These are phyloP conservation scores for Aricia agestis DNA, from an alignment of 1,140 invertebrate species.

Conservation along the genomic window DNA sequence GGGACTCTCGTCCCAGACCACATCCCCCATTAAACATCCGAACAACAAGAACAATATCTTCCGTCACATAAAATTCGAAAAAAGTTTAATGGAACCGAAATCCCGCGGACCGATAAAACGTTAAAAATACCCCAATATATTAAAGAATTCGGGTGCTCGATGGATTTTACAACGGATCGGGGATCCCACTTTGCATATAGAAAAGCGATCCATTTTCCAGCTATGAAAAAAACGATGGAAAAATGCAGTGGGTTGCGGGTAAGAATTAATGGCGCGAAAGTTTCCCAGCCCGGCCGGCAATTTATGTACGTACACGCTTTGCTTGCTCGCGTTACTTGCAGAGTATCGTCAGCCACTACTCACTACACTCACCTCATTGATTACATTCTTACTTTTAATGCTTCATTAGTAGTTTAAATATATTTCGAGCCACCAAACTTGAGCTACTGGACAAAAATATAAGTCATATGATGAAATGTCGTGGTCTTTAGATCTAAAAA, in stretches of 20 bases:
- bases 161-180: slow-evolving; percentile 49
- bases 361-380: background rate
- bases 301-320: slow-evolving; percentile 45
- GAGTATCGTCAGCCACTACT: background rate
- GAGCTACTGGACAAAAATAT: no score
- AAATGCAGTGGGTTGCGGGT: slow-evolving; percentile 54
- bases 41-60: slow-evolving; percentile 68
- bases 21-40: slow-evolving; percentile 42
- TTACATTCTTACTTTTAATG: background rate
- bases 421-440: no score
- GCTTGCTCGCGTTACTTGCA: slow-evolving; percentile 12
- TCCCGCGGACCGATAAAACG: slow-evolving; percentile 61
- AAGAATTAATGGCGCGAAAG: slow-evolving; percentile 66
- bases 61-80: slow-evolving; percentile 69
- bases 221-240: slow-evolving; percentile 48
- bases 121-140: slow-evolving; percentile 64
- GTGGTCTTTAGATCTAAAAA: no score
- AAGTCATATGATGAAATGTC: no score
- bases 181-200: slow-evolving; percentile 58
- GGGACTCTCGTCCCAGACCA: slow-evolving; percentile 22
- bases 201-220: slow-evolving; percentile 53
- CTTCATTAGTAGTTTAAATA: background rate
- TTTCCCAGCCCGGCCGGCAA: slow-evolving; percentile 34
- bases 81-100: slow-evolving; percentile 67
- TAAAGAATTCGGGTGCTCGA: slow-evolving; percentile 55